Percentiles rank a stretch among this genome's conserved stretches.
phyloP scores from a whole-genome alignment of 2,888 invertebrate genomes.

The Lasioglossum zephyrum region DNA sequence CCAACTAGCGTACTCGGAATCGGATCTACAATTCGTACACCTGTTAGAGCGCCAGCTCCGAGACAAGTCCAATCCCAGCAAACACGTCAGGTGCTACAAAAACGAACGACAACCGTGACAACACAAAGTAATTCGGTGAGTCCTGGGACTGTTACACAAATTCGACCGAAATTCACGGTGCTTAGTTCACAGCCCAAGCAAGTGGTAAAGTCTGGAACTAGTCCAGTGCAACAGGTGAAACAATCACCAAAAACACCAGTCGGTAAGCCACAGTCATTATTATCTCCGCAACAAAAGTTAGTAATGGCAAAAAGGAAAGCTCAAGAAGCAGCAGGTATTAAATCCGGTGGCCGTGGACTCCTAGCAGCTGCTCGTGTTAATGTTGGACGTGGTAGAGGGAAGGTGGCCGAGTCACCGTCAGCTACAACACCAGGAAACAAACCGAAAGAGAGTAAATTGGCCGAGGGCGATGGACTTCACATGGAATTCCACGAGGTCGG shows the following conservation, averaged over 20 bases:
- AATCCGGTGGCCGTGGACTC: constrained; percentile 73
- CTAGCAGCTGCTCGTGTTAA: constrained; percentile 69
- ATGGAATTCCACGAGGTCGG: constrained; percentile 84
- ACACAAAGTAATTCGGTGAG: constrained; percentile 66
- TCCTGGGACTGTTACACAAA: constrained; percentile 71
- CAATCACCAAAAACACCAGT: constrained; percentile 73
- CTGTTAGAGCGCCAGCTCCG: constrained; percentile 75
- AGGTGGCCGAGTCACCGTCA: constrained; percentile 53
- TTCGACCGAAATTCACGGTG: constrained; percentile 77
- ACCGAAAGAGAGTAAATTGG: constrained; percentile 83
- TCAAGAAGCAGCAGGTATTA: constrained; percentile 81
- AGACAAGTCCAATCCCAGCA: constrained; percentile 64
- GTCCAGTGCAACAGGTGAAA: constrained; percentile 71
- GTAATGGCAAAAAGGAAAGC: constrained; percentile 82
- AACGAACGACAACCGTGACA: constrained; percentile 67
- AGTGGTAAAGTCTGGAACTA: constrained; percentile 72
- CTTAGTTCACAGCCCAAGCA: constrained; percentile 72
- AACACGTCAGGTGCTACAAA: constrained; percentile 71
- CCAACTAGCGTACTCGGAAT: constrained; percentile 78
- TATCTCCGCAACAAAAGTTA: constrained; percentile 82
- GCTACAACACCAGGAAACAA: constrained; percentile 70
- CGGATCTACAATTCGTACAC: constrained; percentile 75
- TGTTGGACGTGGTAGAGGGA: constrained; percentile 73
- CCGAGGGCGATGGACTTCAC: constrained; percentile 83
- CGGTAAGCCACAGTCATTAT: constrained; percentile 75